These are phyloP conservation scores for Maconellicoccus hirsutus DNA, from an alignment of 1,140 invertebrate species.

Conservation along the genomic window DNA sequence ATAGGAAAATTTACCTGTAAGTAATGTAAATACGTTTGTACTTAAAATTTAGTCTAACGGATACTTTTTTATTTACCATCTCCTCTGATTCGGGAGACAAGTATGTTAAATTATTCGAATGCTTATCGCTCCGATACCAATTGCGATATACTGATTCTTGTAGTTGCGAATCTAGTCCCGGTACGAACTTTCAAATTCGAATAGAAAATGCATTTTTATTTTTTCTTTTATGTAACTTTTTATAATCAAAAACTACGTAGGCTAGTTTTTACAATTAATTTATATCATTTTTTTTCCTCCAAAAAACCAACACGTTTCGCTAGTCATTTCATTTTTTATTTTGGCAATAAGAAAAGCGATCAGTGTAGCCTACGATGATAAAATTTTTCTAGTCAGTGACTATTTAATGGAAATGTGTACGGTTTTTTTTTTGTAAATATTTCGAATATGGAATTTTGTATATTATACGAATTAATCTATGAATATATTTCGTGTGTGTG, in stretches of 20 bases:
- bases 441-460: neutral
- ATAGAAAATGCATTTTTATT: neutral
- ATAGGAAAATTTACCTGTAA: neutral
- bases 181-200: conserved; percentile 3
- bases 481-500: neutral
- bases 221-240: neutral
- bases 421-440: neutral
- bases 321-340: neutral
- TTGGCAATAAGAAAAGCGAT: neutral
- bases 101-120: neutral
- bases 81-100: too few relatives aligned
- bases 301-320: neutral
- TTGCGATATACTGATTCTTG: neutral
- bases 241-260: neutral
- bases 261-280: neutral
- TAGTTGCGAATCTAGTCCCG: conserved; percentile 7
- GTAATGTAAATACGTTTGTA: neutral
- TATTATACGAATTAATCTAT: conserved; percentile 10
- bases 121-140: neutral
- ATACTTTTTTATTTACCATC: too few relatives aligned
- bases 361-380: neutral
- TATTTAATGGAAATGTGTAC: neutral
- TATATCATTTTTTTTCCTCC: neutral
- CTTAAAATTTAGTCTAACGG: too few relatives aligned
- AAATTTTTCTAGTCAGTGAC: neutral